These are phyloP conservation scores for Hoplostethus atlanticus DNA, from an alignment of 2,797 vertebrate species.

Conservation along the genomic window DNA sequence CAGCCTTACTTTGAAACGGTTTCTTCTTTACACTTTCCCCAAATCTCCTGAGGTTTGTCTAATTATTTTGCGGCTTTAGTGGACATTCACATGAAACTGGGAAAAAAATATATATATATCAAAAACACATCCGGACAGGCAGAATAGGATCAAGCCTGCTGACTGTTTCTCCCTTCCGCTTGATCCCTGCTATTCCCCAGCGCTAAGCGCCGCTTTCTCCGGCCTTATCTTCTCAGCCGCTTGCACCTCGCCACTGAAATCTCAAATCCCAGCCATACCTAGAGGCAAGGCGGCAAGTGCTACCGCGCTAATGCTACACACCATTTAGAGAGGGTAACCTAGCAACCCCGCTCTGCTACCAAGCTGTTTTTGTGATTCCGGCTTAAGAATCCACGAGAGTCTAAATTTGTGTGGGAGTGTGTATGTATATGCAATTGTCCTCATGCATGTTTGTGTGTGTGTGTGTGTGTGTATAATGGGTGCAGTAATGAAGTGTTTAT, in stretches of 20 bases:
- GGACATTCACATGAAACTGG: conserved; percentile 45
- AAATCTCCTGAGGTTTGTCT: conserved; percentile 61
- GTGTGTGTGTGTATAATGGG: conserved; percentile 14
- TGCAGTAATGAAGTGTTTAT: conserved; percentile 2
- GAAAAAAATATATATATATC: conserved; percentile 24
- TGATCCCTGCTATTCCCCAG: conserved; percentile 65
- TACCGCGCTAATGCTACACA: conserved; percentile 63
- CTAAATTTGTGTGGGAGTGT: neutral
- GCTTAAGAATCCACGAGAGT: neutral
- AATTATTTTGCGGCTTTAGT: conserved; percentile 73
- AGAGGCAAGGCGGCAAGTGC: conserved; percentile 55
- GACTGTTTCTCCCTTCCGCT: conserved; percentile 59
- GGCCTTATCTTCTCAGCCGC: conserved; percentile 67
- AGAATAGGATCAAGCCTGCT: conserved; percentile 60
- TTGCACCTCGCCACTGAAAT: conserved; percentile 66
- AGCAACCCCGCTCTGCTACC: conserved; percentile 63
- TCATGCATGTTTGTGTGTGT: conserved; percentile 2
- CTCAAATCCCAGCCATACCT: conserved; percentile 77
- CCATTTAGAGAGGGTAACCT: conserved; percentile 76
- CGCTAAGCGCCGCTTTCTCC: conserved; percentile 62
- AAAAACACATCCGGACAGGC: conserved; percentile 54
- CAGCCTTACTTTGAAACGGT: conserved; percentile 39
- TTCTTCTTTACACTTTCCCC: conserved; percentile 43
- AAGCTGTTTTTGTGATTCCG: neutral
- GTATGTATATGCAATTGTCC: neutral